Evolutionary conservation across 1,140 invertebrate genomes (phyloP), one percentile per base, ranked within the genome.

Genomic region (Lerema accius): DNA sequence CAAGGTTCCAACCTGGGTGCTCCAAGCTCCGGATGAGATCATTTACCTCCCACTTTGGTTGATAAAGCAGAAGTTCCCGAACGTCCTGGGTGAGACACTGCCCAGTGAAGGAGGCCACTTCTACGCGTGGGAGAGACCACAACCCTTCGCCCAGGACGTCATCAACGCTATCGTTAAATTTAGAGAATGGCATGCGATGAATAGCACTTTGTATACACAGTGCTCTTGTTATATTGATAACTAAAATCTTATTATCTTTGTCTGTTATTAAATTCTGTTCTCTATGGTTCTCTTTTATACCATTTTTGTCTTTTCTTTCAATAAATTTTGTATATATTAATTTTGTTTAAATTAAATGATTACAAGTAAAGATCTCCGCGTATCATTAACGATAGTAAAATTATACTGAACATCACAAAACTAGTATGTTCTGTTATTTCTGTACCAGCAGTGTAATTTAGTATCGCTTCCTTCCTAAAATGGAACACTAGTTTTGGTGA

Each of bases 41-140:
- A 0, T 74, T 0, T 92, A 92, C 61, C 67, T 68, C 0, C 91
- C 94, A 0, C 78, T 92, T n/a, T 87, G 73, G 32, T 46, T 94
- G 0, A 39, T 94, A 0, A 78, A 76, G 32, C 49, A 71, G 0
- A 92, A 90, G 66, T 95, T 81, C 66, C 68, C 59, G 0, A 94
- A 94, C 71, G 58, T 95, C 0, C 77, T 94, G 2, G 91, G 93
- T 32, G 80, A 91, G 4, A 93, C 86, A 7, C 70, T 92, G 23
- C 65, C 93, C 5, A 65, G 91, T 0, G 84, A 91, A 5, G 95
- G 95, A 0, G 28, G 28, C 9, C 28, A 32, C 28, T 97, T 96
- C 84, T 92, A 94, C 4, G 95, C 95, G 0, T 92, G 96, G 32
- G 95, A 97, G 79, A 90, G 94, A 64, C 95, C 95, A 0, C 63